Evolutionary conservation across 1,140 invertebrate species (phyloP).

Genomic region (Zaprionus africanus): DNA sequence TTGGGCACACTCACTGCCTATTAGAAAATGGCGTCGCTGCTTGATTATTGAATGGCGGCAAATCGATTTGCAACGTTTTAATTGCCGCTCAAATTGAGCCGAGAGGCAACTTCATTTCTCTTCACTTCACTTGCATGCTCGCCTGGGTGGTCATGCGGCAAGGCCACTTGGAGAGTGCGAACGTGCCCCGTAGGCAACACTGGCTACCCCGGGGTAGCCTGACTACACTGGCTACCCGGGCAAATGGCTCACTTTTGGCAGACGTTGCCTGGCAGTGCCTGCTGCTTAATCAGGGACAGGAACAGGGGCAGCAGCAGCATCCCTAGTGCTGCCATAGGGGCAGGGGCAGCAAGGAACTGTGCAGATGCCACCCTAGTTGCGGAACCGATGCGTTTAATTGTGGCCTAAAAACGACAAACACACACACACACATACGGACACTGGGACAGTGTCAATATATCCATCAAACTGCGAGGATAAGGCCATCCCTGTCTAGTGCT

Average conservation of each 20-base stretch:
- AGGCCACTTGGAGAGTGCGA: slow-evolving; percentile 60
- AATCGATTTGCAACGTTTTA: slow-evolving; percentile 83
- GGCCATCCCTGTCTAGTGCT: slow-evolving; percentile 28
- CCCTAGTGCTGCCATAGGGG: neutral
- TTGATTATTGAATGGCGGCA: slow-evolving; percentile 57
- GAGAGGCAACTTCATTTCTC: slow-evolving; percentile 58
- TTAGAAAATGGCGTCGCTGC: slow-evolving; percentile 45
- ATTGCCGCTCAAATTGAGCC: slow-evolving; percentile 60
- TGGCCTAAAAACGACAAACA: slow-evolving; percentile 68
- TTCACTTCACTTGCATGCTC: neutral
- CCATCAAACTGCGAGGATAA: slow-evolving; percentile 71
- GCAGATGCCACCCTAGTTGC: slow-evolving; percentile 78
- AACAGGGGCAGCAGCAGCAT: slow-evolving; percentile 17
- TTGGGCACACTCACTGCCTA: slow-evolving; percentile 24
- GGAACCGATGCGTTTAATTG: slow-evolving; percentile 81
- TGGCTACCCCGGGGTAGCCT: slow-evolving; percentile 30
- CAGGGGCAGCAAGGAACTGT: slow-evolving; percentile 10
- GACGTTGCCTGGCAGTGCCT: slow-evolving; percentile 56
- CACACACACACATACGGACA: slow-evolving; percentile 4
- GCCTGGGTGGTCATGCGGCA: slow-evolving; percentile 59
- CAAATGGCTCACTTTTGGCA: slow-evolving; percentile 80
- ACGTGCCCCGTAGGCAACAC: slow-evolving; percentile 48
- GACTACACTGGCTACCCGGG: slow-evolving; percentile 29
- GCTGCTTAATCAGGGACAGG: slow-evolving; percentile 56
- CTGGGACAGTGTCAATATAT: slow-evolving; percentile 45